Evolutionary conservation across 2,888 invertebrate genomes (phyloP), one percentile per base, ranked within the genome.

Genomic region (Ennomos erosarius): DNA sequence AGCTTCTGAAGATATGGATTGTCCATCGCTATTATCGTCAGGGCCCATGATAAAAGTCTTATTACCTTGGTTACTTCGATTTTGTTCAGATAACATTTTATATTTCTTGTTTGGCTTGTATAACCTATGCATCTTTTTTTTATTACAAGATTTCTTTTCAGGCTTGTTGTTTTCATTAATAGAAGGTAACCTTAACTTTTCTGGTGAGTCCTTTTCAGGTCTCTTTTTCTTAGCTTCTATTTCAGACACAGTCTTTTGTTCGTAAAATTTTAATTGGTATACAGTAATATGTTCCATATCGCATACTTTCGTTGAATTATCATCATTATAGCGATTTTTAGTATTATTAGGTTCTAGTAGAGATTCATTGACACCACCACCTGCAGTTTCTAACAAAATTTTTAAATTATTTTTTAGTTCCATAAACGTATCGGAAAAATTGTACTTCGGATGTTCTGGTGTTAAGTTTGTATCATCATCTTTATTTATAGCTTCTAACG

Each of bases 241-340:
- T 55, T 73, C 68, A 12, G 5, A 13, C 10, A 59, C 13, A 16
- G 55, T 39, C 59, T 72, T 70, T 59, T 74, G 70, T 54, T 85
- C 82, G 62, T 77, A 79, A 60, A 81, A 78, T 67, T 87, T 84
- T 38, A 86, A 64, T 69, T 84, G 82, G 70, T 90, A 91, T 47
- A 90, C 81, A 42, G 88, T 87, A 47, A 90, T 88, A 64, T 90
- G 89, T 73, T 89, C 90, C 88, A 91, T 81, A 59, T 88, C 85
- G 62, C 79, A 77, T 10, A 87, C 79, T 44, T 82, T 81, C 68
- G 69, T 82, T 56, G 71, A 74, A 53, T 70, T 42, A 48, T 69
- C 67, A 42, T 71, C 64, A 59, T 65, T 54, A 74, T 66, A 38
- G 73, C 64, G 16, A 69, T 62, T 50, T 70, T 68, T 26, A 16